Conservation (phyloP, 2,113 vertebrate genomes). For the western clawed frog (Xenopus tropicalis) region DNA sequence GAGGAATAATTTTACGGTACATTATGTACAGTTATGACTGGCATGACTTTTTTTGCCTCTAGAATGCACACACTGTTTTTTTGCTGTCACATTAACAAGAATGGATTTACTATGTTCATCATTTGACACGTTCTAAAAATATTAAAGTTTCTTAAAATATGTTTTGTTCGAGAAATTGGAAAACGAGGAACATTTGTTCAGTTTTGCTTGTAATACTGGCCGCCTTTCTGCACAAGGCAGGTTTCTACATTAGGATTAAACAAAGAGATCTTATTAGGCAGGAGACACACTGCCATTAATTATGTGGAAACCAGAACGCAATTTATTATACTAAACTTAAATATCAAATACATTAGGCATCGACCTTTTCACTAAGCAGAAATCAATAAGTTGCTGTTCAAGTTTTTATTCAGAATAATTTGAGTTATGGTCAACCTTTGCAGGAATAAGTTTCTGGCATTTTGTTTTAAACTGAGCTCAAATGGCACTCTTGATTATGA, state of each 20-base stretch:
- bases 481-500: slow-evolving; percentile 44
- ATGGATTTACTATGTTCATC: no score
- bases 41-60: no score
- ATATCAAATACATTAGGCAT: slow-evolving; percentile 46
- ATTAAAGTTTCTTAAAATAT: no score
- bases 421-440: slow-evolving; percentile 44
- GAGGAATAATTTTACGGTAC: no score
- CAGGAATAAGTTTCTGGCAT: slow-evolving; percentile 46
- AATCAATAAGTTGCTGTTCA: slow-evolving; percentile 48
- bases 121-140: no score
- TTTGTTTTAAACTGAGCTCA: slow-evolving; percentile 43
- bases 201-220: no score
- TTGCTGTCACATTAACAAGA: no score
- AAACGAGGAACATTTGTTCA: no score
- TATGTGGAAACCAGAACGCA: slow-evolving; percentile 39
- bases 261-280: slow-evolving; percentile 5
- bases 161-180: no score
- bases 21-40: no score
- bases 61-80: no score
- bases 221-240: no score
- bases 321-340: slow-evolving; percentile 44
- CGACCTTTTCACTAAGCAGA: slow-evolving; percentile 50
- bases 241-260: slow-evolving; percentile 5
- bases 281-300: slow-evolving; percentile 20
- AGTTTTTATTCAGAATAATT: slow-evolving; percentile 50